Evolutionary conservation across 2,888 invertebrate genomes (phyloP), one percentile per base, ranked within the genome.

Genomic region (Parapristionchus giblindavisi): DNA sequence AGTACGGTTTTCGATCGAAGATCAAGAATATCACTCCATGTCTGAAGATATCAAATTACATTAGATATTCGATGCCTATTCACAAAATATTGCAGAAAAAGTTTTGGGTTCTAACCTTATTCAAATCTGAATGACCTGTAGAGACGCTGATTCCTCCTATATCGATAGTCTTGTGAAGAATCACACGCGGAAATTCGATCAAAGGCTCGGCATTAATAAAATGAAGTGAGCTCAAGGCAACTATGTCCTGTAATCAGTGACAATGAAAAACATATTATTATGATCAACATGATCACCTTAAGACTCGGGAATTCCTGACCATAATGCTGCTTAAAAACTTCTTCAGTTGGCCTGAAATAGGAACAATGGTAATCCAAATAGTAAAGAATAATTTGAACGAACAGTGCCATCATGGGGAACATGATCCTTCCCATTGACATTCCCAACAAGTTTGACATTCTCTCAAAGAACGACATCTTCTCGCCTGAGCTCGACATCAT

Each of bases 391-490:
- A n/a, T n/a, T n/a, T n/a, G n/a, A n/a, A n/a, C n/a, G n/a, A n/a
- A n/a, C n/a, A n/a, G n/a, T n/a, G 43, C 17, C 34, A 52, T 3
- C 5, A 32, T 56, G 0, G 71, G 71, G 3, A 71, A 58, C 38
- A 58, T 56, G 71, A 40, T 38, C 56, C 58, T 71, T 40, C 56
- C 63, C 29, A 65, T 65, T 27, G 43, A 54, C 8, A 71, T 40
- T 17, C 56, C 29, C 4, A 74, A n/a, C 6, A 54, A 51, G 27
- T 74, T 74, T 3, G 21, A 2, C 38, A 74, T 52, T 40, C 74
- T 32, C 38, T 74, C 38, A 32, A 60, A 65, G 65, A 74, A 74
- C 3, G 38, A 48, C 74, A 74, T 74, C 38, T 63, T 61, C 43
- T 74, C 74, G 11, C 56, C 54, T 14, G 29, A 71, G 2, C 27